Evolutionary conservation across 2,888 invertebrate genomes (phyloP), one percentile per base, ranked within the genome.

Genomic region (Drosophila pseudotalamancana): DNA sequence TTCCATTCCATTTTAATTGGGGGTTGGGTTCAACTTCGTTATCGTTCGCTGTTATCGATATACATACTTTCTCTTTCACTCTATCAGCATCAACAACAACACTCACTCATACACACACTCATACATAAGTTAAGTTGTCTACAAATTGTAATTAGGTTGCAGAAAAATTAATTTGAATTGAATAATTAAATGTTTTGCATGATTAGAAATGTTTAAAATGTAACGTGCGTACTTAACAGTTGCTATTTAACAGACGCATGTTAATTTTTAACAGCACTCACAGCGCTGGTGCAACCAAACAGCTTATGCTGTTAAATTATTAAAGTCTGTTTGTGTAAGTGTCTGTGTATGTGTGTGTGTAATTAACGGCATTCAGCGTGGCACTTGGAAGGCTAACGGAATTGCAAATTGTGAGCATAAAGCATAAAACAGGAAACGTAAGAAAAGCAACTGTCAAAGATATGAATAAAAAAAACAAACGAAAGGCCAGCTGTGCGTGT

Each of bases 331-430:
- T 11, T 27, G 5, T 53, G 34, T 40, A 9, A 16, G 11, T 1
- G 39, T 45, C 2, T 42, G 6, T 25, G 9, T 39, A 9, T 64
- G 21, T 16, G 14, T 51, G 34, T 46, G 9, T 37, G 25, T 25
- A 80, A 62, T 62, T 71, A 70, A 75, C 57, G 48, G 76, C 72
- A 73, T 75, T 73, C 75, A 65, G 53, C 51, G 56, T 67, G 35
- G 54, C 74, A 68, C 49, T 62, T 42, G 16, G 16, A 56, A 34
- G 31, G 23, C 35, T 62, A 67, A 55, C 54, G 69, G 54, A 49
- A 69, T 56, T 56, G 29, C 50, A 60, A 62, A 55, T 21, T 48
- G 39, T 56, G 50, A 53, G 56, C 14, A 60, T 46, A 54, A 59
- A 72, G 56, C 46, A 35, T 29, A 51, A 50, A 21, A 21, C 29